Evolutionary conservation across 2,797 vertebrate genomes (phyloP).

Genomic region (Smutsia gigantea): DNA sequence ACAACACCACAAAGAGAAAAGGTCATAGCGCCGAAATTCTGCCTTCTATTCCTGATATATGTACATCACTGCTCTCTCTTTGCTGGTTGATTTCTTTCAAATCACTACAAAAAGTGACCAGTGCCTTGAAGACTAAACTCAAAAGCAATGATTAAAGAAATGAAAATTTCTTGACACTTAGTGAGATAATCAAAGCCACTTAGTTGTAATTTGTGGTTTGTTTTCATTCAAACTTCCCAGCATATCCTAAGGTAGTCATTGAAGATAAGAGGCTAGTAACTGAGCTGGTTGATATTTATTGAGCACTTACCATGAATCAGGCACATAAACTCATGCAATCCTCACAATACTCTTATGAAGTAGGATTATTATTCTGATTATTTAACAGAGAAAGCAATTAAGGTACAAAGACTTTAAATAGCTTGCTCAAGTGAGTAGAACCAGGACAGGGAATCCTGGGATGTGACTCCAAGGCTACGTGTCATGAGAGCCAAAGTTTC

Average conservation of each 20-base stretch:
- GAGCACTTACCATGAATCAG: not conserved
- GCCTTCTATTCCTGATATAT: too few species aligned
- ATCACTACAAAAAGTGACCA: not conserved
- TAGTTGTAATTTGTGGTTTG: not conserved
- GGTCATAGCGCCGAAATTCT: not conserved
- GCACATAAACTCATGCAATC: constrained; percentile 14
- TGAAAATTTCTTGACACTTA: not conserved
- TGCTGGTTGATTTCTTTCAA: not conserved
- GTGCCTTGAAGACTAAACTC: not conserved
- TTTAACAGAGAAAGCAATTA: not conserved
- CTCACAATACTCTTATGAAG: not conserved
- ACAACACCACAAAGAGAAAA: not conserved
- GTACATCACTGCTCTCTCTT: not conserved
- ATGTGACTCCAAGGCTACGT: not conserved
- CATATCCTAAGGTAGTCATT: not conserved
- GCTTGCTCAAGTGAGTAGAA: not conserved
- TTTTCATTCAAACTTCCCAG: constrained; percentile 10
- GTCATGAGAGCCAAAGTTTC: not conserved
- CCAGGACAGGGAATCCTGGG: not conserved
- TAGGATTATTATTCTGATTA: not conserved
- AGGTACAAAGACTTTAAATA: not conserved
- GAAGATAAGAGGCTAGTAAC: not conserved
- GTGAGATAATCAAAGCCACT: constrained; percentile 12
- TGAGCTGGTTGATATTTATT: not conserved
- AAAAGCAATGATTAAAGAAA: not conserved